phyloP scores from a whole-genome alignment of 2,113 vertebrate species.

The Lasiurus borealis region DNA sequence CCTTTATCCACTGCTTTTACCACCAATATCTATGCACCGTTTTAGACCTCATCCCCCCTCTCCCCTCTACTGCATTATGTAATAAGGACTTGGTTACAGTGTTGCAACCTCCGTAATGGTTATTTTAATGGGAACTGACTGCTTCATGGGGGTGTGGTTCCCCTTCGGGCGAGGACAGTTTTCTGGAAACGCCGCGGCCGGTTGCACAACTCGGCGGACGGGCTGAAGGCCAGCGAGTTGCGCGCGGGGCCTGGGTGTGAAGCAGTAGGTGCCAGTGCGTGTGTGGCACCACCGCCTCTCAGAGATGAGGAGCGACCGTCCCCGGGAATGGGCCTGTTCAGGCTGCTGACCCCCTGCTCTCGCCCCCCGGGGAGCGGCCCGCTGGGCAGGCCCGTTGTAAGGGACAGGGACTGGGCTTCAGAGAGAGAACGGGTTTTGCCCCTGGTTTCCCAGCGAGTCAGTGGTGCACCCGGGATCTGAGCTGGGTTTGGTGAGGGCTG shows the following conservation, averaged over 20 bases:
- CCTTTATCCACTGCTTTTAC: background rate
- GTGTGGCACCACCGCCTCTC: too few relatives aligned
- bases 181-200: background rate
- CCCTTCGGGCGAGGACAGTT: background rate
- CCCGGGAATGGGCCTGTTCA: background rate
- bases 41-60: background rate
- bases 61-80: background rate
- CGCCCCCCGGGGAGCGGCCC: background rate
- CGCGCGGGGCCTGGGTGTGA: too few relatives aligned
- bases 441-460: background rate
- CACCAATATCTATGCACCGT: background rate
- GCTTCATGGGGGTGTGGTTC: background rate
- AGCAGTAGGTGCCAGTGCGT: too few relatives aligned
- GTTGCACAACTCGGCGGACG: background rate
- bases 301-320: too few relatives aligned
- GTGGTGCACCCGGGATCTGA: background rate
- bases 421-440: accelerated
- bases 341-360: background rate
- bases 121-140: background rate
- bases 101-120: background rate
- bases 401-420: background rate
- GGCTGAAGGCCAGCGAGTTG: accelerated
- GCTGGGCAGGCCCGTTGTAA: accelerated
- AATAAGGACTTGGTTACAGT: background rate
- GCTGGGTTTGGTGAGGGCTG: too few relatives aligned